These are phyloP conservation scores for Selene dorsalis DNA, from an alignment of 2,797 vertebrate genomes.

Conservation along the genomic window DNA sequence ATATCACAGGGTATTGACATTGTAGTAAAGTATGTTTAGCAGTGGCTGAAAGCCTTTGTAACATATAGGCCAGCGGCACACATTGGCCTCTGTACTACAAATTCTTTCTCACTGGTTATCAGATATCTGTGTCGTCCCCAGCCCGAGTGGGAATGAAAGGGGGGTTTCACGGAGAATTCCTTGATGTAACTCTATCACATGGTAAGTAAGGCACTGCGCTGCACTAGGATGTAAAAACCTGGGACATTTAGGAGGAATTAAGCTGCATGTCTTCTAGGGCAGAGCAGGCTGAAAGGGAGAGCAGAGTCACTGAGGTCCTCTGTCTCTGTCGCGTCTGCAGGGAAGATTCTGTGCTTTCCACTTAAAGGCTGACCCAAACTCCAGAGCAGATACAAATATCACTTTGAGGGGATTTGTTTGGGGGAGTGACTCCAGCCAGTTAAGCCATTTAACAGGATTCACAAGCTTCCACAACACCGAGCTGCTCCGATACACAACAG, in stretches of 20 bases:
- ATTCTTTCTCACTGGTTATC: conserved; percentile 83
- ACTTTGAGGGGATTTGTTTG: conserved; percentile 71
- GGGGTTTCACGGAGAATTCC: conserved; percentile 83
- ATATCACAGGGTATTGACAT: not conserved
- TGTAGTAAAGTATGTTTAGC: conserved; percentile 29
- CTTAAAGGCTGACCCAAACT: conserved; percentile 74
- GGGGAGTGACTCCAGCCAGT: conserved; percentile 47
- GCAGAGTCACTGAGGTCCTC: conserved; percentile 70
- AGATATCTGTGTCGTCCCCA: conserved; percentile 78
- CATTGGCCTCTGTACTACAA: conserved; percentile 79
- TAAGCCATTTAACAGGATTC: conserved; percentile 9
- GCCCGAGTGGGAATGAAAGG: conserved; percentile 80
- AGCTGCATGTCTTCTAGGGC: conserved; percentile 72
- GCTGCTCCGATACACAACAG: not conserved
- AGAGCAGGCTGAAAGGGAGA: conserved; percentile 70
- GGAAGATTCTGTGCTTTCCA: conserved; percentile 58
- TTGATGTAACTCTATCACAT: conserved; percentile 83
- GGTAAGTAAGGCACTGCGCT: conserved; percentile 78
- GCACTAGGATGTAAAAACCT: conserved; percentile 79
- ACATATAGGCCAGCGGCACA: conserved; percentile 75
- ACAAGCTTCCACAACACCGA: conserved; percentile 2
- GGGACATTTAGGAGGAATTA: conserved; percentile 84
- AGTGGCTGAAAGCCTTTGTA: conserved; percentile 61
- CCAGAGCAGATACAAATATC: conserved; percentile 73
- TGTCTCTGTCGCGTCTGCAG: conserved; percentile 64